phyloP scores from a whole-genome alignment of 1,140 invertebrate species.

The Atopsyche davidsoni region DNA sequence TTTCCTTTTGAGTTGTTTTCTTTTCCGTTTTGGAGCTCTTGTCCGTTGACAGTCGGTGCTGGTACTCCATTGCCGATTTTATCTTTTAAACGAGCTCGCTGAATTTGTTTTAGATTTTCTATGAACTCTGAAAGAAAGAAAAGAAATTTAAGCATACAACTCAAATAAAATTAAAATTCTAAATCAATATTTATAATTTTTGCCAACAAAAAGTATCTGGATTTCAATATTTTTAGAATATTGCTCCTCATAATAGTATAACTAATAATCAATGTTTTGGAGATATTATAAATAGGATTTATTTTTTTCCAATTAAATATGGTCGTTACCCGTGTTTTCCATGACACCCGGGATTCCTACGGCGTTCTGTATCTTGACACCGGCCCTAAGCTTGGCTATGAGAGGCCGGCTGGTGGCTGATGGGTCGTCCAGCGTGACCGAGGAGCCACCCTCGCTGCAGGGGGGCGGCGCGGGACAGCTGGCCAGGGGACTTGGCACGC shows the following conservation, averaged over 20 bases:
- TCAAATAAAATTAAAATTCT: not conserved
- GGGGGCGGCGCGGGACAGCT: conserved; percentile 8
- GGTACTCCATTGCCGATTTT: conserved; percentile 5
- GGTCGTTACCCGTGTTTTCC: conserved; percentile 59
- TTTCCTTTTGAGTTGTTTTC: conserved; percentile 20
- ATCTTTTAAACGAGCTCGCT: conserved; percentile 28
- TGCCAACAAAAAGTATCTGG: too few relatives aligned
- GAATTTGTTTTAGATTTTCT: conserved; percentile 30
- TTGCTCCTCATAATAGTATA: too few relatives aligned
- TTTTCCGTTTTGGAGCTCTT: conserved; percentile 28
- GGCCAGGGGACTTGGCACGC: not conserved
- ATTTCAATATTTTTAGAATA: too few relatives aligned
- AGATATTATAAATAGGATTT: too few relatives aligned
- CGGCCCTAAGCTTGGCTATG: conserved; percentile 64
- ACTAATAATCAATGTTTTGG: too few relatives aligned
- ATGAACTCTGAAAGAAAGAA: conserved; percentile 23
- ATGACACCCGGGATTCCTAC: conserved; percentile 42
- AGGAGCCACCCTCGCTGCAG: conserved; percentile 41
- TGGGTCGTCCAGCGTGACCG: conserved; percentile 37
- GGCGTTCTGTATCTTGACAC: conserved; percentile 60
- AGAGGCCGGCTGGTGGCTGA: conserved; percentile 44
- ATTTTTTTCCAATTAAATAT: not conserved
- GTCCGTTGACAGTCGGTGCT: conserved; percentile 15
- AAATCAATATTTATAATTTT: too few relatives aligned
- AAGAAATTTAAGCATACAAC: too few relatives aligned